Conservation (phyloP, 2,888 invertebrate genomes). For the Nomada hirtipes region DNA sequence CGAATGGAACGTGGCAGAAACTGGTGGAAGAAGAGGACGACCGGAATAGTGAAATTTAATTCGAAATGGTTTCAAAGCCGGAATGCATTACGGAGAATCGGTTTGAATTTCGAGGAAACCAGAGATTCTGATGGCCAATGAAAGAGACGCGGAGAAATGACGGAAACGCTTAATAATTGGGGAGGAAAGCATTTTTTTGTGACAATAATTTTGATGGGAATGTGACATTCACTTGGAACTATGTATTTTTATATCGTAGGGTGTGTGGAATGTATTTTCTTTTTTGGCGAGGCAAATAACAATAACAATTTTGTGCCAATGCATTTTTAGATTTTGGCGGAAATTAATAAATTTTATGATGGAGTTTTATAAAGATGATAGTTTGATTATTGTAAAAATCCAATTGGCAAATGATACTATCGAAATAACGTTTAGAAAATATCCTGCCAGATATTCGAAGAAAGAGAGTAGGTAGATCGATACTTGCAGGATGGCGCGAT, state of each 20-base stretch:
- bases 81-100: background rate
- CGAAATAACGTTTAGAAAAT: background rate
- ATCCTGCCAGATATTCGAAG: background rate
- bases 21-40: background rate
- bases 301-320: no score
- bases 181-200: background rate
- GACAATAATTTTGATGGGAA: no score
- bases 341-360: no score
- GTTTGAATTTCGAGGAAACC: background rate
- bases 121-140: background rate
- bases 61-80: background rate
- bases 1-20: background rate
- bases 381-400: no score
- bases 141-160: no score
- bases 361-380: no score
- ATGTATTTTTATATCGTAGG: no score
- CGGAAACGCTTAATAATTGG: background rate
- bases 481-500: background rate
- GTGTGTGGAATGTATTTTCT: no score
- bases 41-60: conserved; percentile 30
- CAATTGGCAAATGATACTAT: no score
- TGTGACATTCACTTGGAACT: no score
- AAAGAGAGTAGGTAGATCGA: background rate
- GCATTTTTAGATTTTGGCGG: no score
- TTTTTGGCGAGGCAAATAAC: no score